Base-by-base conservation (phyloP, 1,140 invertebrate genomes). In the Augochlora pura region DNA sequence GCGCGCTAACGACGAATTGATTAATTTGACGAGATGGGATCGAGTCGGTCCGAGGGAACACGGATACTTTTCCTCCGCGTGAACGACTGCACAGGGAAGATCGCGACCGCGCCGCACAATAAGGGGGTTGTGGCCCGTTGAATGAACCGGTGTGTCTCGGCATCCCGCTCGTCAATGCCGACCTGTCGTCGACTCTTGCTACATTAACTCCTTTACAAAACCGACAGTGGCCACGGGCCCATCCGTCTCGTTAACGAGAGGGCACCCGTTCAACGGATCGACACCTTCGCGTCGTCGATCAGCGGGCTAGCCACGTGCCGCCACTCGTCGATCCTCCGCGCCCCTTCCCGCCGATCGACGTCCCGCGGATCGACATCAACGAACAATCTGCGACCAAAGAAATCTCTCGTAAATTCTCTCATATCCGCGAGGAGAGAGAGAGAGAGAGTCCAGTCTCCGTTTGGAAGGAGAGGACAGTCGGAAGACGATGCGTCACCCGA, bases 161-260 rank as follows among this genome's bases (percentile, higher is more conserved):
- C 77, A 84, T 81, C 66, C 64, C 78, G 81, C 71, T 84, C 80
- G 77, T 91, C 90, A 91, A 90, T 91, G 88, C 73, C 85, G 85
- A 91, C 85, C 89, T 91, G 88, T 91, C 88, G 88, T 83, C 85
- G 81, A 80, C 84, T 69, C 85, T 87, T 87, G 89, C 88, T 86
- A 89, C 87, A 91, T 91, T 90, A 90, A 89, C 88, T 91, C 79
- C 86, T 87, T 87, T 77, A 90, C 90, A 90, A 90, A 86, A 83
- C 62, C 68, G 73, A 76, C 83, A 88, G 84, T 89, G 86, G 82
- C 46, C 49, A 16, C 78, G 72, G 75, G 84, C 85, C 42, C 42
- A 10, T 46, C 42, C 83, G 81, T 65, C 69, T 81, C 81, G 85
- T 89, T 86, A 85, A 86, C 80, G 76, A 82, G 80, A 6, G 12